A percentile compares a stretch with the other conserved stretches of the same genome.
Conservation (phyloP, 2,797 vertebrate genomes). For the Craterocephalus amniculus region DNA sequence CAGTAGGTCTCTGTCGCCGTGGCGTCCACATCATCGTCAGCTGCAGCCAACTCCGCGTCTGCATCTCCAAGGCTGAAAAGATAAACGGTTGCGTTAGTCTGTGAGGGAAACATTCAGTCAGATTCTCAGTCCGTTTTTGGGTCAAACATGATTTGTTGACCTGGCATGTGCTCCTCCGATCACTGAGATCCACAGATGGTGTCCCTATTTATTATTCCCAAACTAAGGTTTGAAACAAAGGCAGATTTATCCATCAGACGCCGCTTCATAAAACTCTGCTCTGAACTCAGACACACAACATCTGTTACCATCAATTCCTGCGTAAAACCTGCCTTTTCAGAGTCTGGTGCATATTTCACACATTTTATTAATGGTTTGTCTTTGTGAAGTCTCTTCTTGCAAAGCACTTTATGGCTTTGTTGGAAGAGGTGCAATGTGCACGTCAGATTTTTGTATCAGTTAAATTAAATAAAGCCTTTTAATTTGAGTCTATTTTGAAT, state of each 20-base stretch:
- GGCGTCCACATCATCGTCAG: conserved; percentile 95
- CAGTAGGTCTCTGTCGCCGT: conserved; percentile 95
- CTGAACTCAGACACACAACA: too few species aligned
- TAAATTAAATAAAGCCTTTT: too few species aligned
- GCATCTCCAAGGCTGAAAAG: conserved; percentile 91
- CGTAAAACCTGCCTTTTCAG: too few species aligned
- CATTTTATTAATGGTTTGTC: too few species aligned
- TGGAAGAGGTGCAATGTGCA: too few species aligned
- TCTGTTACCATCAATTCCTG: too few species aligned
- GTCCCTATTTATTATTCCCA: neutral
- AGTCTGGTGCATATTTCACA: too few species aligned
- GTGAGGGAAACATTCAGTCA: neutral
- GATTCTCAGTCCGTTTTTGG: neutral
- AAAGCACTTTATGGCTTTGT: too few species aligned
- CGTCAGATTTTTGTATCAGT: too few species aligned
- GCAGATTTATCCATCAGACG: neutral
- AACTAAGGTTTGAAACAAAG: neutral
- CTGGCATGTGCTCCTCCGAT: neutral
- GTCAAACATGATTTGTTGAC: too few species aligned
- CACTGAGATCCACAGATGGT: neutral
- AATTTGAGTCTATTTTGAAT: too few species aligned
- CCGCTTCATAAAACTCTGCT: neutral
- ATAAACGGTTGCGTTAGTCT: conserved; percentile 10
- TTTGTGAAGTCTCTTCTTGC: too few species aligned
- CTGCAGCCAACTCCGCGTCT: conserved; percentile 89